Conservation (phyloP, 2,888 invertebrate genomes). For the Amphimallon solstitiale region DNA sequence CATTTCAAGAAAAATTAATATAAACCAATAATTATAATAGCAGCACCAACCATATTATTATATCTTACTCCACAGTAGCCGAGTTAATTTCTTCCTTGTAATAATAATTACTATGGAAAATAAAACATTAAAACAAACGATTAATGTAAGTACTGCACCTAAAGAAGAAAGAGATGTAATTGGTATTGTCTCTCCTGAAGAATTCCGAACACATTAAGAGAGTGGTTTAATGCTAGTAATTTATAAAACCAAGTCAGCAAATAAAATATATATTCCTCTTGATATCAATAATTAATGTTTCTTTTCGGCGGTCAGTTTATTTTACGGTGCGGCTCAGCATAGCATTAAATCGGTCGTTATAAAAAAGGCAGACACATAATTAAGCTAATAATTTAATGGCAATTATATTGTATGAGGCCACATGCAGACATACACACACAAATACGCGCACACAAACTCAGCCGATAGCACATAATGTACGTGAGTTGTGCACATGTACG, state of each 20-base stretch:
- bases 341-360: slow-evolving; percentile 19
- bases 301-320: slow-evolving; percentile 6
- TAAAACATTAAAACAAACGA: slow-evolving; percentile 4
- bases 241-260: slow-evolving; percentile 5
- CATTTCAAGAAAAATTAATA: not conserved
- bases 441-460: not conserved
- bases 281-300: slow-evolving; percentile 24
- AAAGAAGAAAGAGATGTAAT: slow-evolving; percentile 11
- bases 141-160: slow-evolving; percentile 1
- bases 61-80: not conserved
- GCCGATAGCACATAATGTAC: not conserved
- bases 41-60: not conserved
- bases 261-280: slow-evolving; percentile 17
- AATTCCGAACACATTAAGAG: not conserved
- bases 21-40: slow-evolving; percentile 2
- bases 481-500: not conserved
- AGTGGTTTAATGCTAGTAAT: slow-evolving; percentile 3
- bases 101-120: not conserved
- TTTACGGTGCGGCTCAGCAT: slow-evolving; percentile 1
- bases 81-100: slow-evolving; percentile 5
- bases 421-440: not conserved
- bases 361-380: slow-evolving; percentile 14
- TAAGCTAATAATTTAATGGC: slow-evolving; percentile 24
- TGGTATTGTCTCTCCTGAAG: not conserved
- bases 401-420: slow-evolving; percentile 24